Percentiles rank a stretch among this genome's conserved stretches.
Conservation (phyloP, 2,797 vertebrate genomes). For the Chromis chromis region DNA sequence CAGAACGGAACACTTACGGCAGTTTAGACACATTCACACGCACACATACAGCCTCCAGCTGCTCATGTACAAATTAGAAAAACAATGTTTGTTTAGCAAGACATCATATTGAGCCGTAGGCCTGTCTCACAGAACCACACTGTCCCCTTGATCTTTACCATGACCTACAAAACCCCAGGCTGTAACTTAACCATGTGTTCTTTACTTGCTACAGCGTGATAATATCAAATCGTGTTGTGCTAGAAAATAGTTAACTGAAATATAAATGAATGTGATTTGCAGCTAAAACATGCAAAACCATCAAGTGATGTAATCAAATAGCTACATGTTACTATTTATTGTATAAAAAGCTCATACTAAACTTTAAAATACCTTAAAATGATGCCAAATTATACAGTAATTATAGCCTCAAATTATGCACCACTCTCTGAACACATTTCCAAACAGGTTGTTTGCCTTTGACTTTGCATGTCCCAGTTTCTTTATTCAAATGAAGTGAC, state of each 20-base stretch:
- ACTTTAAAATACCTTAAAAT: background rate
- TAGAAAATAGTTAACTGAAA: background rate
- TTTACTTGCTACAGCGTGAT: background rate
- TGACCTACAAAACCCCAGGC: constrained; percentile 6
- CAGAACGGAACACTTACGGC: constrained; percentile 29
- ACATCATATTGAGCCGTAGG: constrained; percentile 9
- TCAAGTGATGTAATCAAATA: background rate
- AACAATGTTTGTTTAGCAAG: constrained; percentile 28
- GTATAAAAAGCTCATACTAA: background rate
- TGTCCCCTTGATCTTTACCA: background rate
- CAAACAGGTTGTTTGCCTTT: constrained; percentile 16
- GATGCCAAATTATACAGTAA: background rate
- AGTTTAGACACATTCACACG: background rate
- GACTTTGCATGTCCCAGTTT: constrained; percentile 16
- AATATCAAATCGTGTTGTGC: background rate
- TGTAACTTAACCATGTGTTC: background rate
- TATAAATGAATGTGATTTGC: constrained; percentile 8
- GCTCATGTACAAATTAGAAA: constrained; percentile 4
- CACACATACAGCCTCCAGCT: constrained; percentile 14
- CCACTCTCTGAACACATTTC: constrained; percentile 22
- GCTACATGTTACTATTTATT: background rate
- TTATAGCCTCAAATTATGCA: constrained; percentile 10
- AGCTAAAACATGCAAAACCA: background rate
- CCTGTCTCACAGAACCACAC: constrained; percentile 10
- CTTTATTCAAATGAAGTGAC: constrained; percentile 27